A percentile compares a stretch with the other conserved stretches of the same genome.
Conservation (phyloP, 2,888 invertebrate genomes). For the Chironomus tentans region DNA sequence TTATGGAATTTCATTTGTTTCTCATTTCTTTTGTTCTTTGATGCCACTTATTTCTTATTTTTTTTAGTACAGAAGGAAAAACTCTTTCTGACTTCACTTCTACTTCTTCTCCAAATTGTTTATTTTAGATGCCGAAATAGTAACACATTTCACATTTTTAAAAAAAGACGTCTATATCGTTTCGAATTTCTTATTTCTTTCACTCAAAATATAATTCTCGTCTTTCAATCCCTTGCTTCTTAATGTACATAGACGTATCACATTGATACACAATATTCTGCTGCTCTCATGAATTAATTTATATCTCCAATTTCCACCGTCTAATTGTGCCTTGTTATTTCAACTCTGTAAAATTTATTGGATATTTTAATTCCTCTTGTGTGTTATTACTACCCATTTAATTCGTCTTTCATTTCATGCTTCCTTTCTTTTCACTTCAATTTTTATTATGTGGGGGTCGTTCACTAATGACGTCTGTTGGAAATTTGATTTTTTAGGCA, state of each 20-base stretch:
- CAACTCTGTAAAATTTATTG: not conserved
- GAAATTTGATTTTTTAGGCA: no score
- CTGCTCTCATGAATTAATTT: not conserved
- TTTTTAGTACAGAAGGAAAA: not conserved
- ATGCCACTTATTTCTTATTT: not conserved
- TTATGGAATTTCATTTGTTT: conserved; percentile 22
- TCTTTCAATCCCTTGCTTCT: not conserved
- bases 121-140: conserved; percentile 15
- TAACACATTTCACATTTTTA: conserved; percentile 22
- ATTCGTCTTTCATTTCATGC: not conserved
- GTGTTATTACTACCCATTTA: not conserved
- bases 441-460: not conserved
- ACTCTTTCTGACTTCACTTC: not conserved
- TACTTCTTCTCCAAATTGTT: not conserved
- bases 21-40: not conserved
- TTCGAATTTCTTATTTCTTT: not conserved
- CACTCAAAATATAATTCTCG: not conserved
- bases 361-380: conserved; percentile 4
- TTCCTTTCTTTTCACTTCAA: not conserved
- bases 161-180: not conserved
- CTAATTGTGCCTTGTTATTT: conserved; percentile 13
- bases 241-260: not conserved
- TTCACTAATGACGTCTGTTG: no score
- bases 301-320: conserved; percentile 1
- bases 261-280: not conserved